Base-by-base conservation (phyloP, 2,888 invertebrate genomes). In the Ennomos fuscantarius region DNA sequence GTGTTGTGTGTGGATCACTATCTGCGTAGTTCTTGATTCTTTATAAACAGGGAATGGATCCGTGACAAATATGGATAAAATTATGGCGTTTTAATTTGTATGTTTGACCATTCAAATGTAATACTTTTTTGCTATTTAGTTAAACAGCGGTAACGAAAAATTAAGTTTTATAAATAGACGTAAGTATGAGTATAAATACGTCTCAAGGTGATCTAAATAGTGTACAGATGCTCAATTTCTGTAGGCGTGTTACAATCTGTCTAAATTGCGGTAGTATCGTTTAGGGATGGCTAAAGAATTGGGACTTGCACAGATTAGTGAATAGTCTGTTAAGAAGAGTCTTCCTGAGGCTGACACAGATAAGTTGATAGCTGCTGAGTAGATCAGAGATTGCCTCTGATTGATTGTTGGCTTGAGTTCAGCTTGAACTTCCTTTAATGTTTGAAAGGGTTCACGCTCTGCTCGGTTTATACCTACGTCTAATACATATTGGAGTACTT, bases 191-290 rank as follows among this genome's bases (percentile, higher is more conserved):
- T 58, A 45, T 55, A 46, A 55, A 60, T 50, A 54, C 32, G 45
- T 51, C 60, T 61, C 60, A 63, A 63, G 60, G 63, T 55, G 53
- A 61, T 63, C 49, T 58, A 60, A 57, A 63, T 57, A 52, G 45
- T 44, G 37, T 37, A 42, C 44, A 46, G 33, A 40, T 41, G 54
- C 51, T 41, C 33, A 47, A 57, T 45, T 55, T 41, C 40, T 39
- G 61, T 54, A 39, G 57, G 54, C 44, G 57, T 51, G 9, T 34
- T 55, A 55, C 55, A 32, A 47, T 52, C 44, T 41, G 32, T 32
- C 9, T 42, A 47, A 51, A 51, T 43, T 51, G 36, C 42, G 35
- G 40, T 49, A 43, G 31, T 47, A 32, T 48, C 9, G 32, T 45
- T 42, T 37, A 24, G 36, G 44, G 37, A 50, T 13, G 12, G 15